Percentiles rank a stretch among this genome's conserved stretches.
Conservation (phyloP, 2,888 invertebrate species). For the Xylota sylvarum region DNA sequence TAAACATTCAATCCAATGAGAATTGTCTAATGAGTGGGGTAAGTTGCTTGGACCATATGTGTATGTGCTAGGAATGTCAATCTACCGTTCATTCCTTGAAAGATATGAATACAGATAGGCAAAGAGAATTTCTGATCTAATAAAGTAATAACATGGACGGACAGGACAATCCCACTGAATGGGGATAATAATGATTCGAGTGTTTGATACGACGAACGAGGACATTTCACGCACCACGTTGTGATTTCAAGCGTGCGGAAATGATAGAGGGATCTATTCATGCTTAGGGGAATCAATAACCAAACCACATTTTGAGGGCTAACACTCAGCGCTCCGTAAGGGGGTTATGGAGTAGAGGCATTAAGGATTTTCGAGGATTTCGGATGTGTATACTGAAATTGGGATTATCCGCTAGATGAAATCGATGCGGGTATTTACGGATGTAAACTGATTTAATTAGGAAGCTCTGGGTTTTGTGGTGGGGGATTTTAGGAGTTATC, state of each 20-base stretch:
- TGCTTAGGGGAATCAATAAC: slow-evolving; percentile 2
- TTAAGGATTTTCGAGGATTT: slow-evolving; percentile 19
- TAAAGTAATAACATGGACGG: slow-evolving; percentile 24
- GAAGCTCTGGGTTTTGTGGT: neutral
- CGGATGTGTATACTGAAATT: slow-evolving; percentile 12
- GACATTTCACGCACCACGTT: neutral
- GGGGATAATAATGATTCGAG: slow-evolving; percentile 7
- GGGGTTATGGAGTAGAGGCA: neutral
- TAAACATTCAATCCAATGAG: slow-evolving; percentile 20
- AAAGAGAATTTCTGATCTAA: slow-evolving; percentile 19
- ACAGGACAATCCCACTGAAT: slow-evolving; percentile 15
- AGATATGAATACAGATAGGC: slow-evolving; percentile 12
- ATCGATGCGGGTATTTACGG: slow-evolving; percentile 25
- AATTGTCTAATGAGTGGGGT: neutral
- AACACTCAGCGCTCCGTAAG: neutral
- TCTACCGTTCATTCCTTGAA: neutral
- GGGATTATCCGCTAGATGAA: slow-evolving; percentile 16
- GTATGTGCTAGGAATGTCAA: slow-evolving; percentile 13
- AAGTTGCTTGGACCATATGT: no score
- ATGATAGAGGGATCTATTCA: neutral
- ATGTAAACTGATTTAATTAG: slow-evolving; percentile 28
- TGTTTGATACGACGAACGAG: neutral
- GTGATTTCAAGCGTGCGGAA: neutral
- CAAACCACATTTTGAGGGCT: neutral
- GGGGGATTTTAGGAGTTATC: slow-evolving; percentile 4